Evolutionary conservation across 2,797 vertebrate species (phyloP).

Genomic region (Kryptopterus vitreolus): DNA sequence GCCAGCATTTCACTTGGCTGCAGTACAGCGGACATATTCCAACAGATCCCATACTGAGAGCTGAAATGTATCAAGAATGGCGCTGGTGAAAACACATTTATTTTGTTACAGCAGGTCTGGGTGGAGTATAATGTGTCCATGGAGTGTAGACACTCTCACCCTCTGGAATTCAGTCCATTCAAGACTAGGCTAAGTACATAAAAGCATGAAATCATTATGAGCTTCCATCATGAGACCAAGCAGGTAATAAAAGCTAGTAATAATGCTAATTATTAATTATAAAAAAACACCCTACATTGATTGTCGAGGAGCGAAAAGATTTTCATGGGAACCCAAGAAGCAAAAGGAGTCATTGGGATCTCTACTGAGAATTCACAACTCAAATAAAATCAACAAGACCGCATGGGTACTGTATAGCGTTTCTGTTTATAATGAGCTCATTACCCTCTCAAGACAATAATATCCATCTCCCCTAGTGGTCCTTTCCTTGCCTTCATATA

Average conservation of each 20-base stretch:
- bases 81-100: constrained; percentile 7
- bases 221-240: constrained; percentile 71
- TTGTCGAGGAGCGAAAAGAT: too few relatives aligned
- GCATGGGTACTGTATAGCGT: constrained; percentile 6
- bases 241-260: constrained; percentile 59
- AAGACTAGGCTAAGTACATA: constrained; percentile 64
- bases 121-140: constrained; percentile 14
- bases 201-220: constrained; percentile 76
- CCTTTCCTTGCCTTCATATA: constrained; percentile 45
- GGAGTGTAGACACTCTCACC: constrained; percentile 40
- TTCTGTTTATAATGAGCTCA: neutral
- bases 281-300: too few relatives aligned
- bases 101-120: neutral
- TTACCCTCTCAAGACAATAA: constrained; percentile 45
- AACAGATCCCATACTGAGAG: constrained; percentile 20
- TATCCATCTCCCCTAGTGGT: constrained; percentile 36
- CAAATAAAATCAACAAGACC: constrained; percentile 40
- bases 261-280: too few relatives aligned
- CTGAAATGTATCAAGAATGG: neutral
- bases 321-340: neutral
- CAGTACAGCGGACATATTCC: constrained; percentile 12
- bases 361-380: constrained; percentile 17
- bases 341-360: constrained; percentile 5
- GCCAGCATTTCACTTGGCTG: constrained; percentile 60
- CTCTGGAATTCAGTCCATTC: constrained; percentile 64